Base-by-base conservation (phyloP, 35 echinoderm and acorn worm species). In the Acanthaster planci region DNA sequence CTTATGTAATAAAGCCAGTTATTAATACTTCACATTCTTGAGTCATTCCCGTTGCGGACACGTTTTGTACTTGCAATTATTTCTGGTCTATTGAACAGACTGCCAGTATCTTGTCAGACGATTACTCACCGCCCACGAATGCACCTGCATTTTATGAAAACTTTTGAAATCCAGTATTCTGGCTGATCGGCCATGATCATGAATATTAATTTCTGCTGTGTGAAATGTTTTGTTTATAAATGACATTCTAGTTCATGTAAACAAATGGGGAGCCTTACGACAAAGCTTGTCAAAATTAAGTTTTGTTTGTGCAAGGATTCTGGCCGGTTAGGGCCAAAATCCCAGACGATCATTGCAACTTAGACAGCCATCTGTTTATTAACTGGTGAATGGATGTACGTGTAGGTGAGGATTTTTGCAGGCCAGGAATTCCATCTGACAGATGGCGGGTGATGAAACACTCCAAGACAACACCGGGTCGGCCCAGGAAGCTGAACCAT, bases 381-480 rank as follows among this genome's bases (percentile, higher is more conserved):
- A 47, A 47, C 12, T 47, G 42, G 42, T 12, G 12, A 72, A 29
- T 72, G 64, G 23, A 72, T 30, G 2, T 30, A 6, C 14, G 30
- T 72, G 64, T 26, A 72, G 14, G 64, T 14, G 64, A 72, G 64
- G 21, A 27, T 72, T 72, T 27, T 47, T 47, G 4, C 12, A 47
- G 12, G 12, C 4, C 23, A 72, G 23, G 30, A 1, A 72, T 72
- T 72, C 64, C 14, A 8, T 72, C 64, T 72, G 64, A 72, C 64
- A 72, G 7, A 72, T 72, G 64, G 64, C 14, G 23, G 64, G 26
- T 72, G 64, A 72, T 72, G 64, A 72, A 72, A 72, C 64, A 72
- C 64, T 34, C 29, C 8, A 34, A 72, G 64, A 72, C 12, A 47
- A 47, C 42, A 47, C 42, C 42, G 4, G 12, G 42, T 47, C 42